Evolutionary conservation across 2,113 vertebrate genomes (phyloP).

Genomic region (Phrynosoma blainvillii): DNA sequence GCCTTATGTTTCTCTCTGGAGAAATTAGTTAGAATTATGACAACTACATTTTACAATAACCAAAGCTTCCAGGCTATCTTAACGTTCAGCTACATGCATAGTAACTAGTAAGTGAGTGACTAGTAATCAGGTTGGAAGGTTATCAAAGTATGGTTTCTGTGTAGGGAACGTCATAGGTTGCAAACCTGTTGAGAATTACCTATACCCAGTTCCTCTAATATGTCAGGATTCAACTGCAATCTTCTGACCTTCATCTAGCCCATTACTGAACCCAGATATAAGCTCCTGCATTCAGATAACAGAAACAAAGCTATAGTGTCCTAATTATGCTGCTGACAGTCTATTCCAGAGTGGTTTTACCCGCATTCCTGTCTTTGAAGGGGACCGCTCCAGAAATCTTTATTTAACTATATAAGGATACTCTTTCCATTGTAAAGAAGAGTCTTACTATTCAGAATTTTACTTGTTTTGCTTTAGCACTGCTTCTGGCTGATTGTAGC

Average conservation of each 20-base stretch:
- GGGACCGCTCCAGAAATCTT: conserved; percentile 84
- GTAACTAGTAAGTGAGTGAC: too few relatives aligned
- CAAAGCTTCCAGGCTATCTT: too few relatives aligned
- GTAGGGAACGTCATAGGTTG: too few relatives aligned
- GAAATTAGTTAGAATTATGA: too few relatives aligned
- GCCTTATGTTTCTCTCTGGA: too few relatives aligned
- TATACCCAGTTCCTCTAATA: neutral
- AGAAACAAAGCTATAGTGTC: neutral
- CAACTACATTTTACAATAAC: too few relatives aligned
- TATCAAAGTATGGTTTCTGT: too few relatives aligned
- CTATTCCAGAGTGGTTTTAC: conserved; percentile 90
- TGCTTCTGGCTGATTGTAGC: neutral
- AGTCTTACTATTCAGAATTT: neutral
- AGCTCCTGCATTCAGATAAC: neutral
- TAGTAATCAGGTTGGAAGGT: too few relatives aligned
- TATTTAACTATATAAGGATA: too few relatives aligned
- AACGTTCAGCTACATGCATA: too few relatives aligned
- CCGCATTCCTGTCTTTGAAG: conserved; percentile 94
- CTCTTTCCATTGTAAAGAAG: neutral
- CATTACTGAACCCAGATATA: neutral
- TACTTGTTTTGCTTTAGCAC: neutral
- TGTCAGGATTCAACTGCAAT: neutral
- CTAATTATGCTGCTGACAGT: too few relatives aligned
- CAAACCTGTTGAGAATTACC: too few relatives aligned
- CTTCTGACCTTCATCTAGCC: neutral